These are phyloP conservation scores for Dasypolia templi DNA, from an alignment of 2,888 invertebrate species.

Conservation along the genomic window DNA sequence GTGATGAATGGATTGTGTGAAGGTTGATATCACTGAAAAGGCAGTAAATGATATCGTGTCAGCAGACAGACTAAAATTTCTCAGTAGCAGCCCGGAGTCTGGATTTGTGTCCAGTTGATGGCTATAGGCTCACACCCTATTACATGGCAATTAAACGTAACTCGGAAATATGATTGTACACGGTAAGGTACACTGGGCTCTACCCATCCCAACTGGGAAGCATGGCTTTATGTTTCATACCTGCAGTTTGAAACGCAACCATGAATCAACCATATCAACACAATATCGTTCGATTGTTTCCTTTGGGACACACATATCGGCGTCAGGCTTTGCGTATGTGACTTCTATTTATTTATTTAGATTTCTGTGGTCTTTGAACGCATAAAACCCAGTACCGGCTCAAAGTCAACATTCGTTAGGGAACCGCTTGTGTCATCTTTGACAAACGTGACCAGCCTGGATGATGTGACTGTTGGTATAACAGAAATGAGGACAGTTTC, in stretches of 20 bases:
- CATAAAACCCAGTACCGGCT: conserved; percentile 67
- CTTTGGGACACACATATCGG: background rate
- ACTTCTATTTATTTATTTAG: conserved; percentile 52
- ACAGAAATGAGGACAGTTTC: conserved; percentile 49
- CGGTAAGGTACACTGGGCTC: no score
- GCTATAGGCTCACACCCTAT: no score
- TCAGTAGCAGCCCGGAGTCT: no score
- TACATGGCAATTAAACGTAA: no score
- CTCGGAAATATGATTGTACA: no score
- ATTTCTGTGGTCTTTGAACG: conserved; percentile 53
- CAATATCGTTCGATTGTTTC: background rate
- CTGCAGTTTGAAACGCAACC: background rate
- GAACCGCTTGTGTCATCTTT: conserved; percentile 81
- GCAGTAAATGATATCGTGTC: background rate
- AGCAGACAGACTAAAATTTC: no score
- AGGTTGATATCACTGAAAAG: background rate
- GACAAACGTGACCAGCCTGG: conserved; percentile 82
- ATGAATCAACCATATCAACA: background rate
- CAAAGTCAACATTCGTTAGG: conserved; percentile 87
- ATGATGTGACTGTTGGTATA: conserved; percentile 58
- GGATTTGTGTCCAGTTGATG: no score
- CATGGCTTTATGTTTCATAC: no score
- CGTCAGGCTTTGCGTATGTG: conserved; percentile 3
- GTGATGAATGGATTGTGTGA: background rate
- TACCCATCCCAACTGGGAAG: no score